Evolutionary conservation across 2,113 vertebrate species (phyloP).

Genomic region (Tupaia chinensis): DNA sequence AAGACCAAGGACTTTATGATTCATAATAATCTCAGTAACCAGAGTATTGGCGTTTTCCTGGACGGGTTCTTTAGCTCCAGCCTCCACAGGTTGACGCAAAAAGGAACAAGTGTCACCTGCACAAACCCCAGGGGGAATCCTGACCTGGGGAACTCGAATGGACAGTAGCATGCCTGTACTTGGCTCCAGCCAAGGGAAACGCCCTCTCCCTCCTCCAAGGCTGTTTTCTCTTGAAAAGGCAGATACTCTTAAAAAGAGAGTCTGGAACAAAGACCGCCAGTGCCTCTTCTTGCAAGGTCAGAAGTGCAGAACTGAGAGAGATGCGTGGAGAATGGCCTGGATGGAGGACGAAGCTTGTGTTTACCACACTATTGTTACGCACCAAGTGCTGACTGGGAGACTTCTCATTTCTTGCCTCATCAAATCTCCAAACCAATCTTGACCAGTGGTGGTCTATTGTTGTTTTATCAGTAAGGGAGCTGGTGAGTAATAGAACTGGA

Average conservation of each 20-base stretch:
- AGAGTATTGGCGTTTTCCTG: conserved; percentile 24
- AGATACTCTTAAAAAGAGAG: conserved; percentile 1
- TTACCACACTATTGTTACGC: background rate
- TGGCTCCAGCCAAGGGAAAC: background rate
- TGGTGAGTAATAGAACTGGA: background rate
- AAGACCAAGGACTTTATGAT: background rate
- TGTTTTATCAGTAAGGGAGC: background rate
- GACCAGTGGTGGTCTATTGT: background rate
- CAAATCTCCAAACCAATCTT: background rate
- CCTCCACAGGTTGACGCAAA: background rate
- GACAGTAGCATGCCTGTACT: background rate
- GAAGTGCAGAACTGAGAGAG: background rate
- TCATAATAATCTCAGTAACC: background rate
- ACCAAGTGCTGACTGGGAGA: background rate
- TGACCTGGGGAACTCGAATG: background rate
- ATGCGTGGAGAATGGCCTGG: background rate
- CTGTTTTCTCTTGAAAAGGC: background rate
- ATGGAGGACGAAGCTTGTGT: background rate
- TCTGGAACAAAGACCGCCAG: background rate
- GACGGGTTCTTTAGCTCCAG: background rate
- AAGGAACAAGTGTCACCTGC: background rate
- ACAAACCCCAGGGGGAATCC: background rate
- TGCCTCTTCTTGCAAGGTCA: background rate
- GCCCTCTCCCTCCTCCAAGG: background rate
- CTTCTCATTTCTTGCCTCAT: background rate